A percentile compares a stretch with the other conserved stretches of the same genome.
Conservation (phyloP, 2,888 invertebrate genomes). For the Limenitis camilla region DNA sequence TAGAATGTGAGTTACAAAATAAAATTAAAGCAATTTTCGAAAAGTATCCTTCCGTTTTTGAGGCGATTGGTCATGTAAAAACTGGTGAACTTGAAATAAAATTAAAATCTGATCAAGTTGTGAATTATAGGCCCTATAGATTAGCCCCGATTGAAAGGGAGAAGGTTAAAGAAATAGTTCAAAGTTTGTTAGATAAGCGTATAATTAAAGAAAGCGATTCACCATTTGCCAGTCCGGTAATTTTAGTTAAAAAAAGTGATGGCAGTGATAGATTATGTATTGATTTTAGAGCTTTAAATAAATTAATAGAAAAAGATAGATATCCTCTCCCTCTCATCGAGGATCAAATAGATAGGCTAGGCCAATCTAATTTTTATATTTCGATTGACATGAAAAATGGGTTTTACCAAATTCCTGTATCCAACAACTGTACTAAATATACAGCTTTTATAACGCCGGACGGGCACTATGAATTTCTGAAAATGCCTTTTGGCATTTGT, state of each 20-base stretch:
- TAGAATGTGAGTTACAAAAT: conserved; percentile 13
- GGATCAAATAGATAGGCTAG: conserved; percentile 25
- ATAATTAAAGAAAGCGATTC: not conserved
- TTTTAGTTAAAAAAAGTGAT: conserved; percentile 20
- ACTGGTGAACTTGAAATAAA: conserved; percentile 22
- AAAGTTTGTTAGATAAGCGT: not conserved
- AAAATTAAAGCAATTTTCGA: conserved; percentile 17
- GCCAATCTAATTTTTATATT: conserved; percentile 10
- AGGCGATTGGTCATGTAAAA: conserved; percentile 11
- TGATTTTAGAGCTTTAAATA: conserved; percentile 19
- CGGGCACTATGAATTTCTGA: conserved; percentile 23
- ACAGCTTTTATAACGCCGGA: conserved; percentile 21
- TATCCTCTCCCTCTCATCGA: conserved; percentile 19
- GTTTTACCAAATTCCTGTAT: conserved; percentile 20
- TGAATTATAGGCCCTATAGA: conserved; percentile 26
- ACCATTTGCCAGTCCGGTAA: not conserved
- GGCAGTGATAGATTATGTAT: conserved; percentile 20
- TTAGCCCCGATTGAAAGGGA: conserved; percentile 17
- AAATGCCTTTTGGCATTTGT: conserved; percentile 27
- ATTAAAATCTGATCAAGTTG: conserved; percentile 19
- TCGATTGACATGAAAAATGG: conserved; percentile 22
- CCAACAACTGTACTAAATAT: conserved; percentile 15
- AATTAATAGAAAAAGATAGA: conserved; percentile 18
- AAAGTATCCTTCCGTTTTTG: conserved; percentile 13
- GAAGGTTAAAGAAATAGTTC: conserved; percentile 13